Base-by-base conservation (phyloP, 2,888 invertebrate genomes). In the Chironomus tentans region DNA sequence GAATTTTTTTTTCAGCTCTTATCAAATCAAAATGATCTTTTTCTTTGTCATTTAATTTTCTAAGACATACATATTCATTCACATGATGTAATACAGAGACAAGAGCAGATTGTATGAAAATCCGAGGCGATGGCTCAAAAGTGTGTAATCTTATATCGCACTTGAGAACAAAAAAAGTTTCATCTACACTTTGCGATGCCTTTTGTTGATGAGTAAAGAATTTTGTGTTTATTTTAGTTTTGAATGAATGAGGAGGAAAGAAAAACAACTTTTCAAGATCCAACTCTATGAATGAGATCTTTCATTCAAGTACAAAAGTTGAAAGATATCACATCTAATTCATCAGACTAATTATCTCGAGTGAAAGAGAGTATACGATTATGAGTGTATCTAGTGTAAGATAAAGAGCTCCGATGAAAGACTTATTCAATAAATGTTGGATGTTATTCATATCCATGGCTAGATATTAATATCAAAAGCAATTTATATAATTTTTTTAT, bases 341-440 rank as follows among this genome's bases (percentile, higher is more conserved):
- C 62, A 62, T 72, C 72, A 50, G 72, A 62, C 72, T 72, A 72
- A 72, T 72, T 72, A 72, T 72, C 62, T 72, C 65, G n/a, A 18
- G 18, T 65, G 65, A 24, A 56, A 18, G n/a, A 18, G 56, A 56
- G 38, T 38, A 38, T 38, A 38, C 7, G 38, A 38, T 38, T 38
- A 38, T 38, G 38, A 38, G 38, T 38, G 38, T 10, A 38, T 38
- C 38, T 38, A 38, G 38, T 38, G 38, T 38, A 38, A 38, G 38
- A 38, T 38, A 38, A 38, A 38, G 18, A 65, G 65, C 21, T 65
- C 10, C 18, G 56, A 65, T 65, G 65, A 65, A 24, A 65, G 15
- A 56, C 56, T 56, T 18, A 38, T 38, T 56, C 15, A 56, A 56
- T 38, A 38, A 38, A 38, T 38, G 38, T 38, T 38, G 38, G 56